Evolutionary conservation across 1,140 invertebrate species (phyloP), one percentile per base, ranked within the genome.

Genomic region (Stegodyphus dumicola): DNA sequence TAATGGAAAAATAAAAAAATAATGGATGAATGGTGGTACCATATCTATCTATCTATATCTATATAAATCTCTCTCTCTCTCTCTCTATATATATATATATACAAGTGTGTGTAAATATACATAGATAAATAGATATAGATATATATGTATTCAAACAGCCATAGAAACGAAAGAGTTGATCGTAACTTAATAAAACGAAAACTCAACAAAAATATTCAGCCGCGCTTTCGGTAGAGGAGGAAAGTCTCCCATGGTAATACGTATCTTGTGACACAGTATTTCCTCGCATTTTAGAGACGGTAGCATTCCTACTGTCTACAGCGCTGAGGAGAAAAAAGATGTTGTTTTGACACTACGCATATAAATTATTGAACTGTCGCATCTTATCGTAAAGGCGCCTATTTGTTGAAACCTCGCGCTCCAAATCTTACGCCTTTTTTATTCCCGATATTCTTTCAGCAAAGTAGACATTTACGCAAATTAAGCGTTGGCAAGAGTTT

Each of bases 381-480:
- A 76, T 76, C 53, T 51, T 60, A 60, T 15, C 73, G 52, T 66
- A 52, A n/a, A 75, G 64, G 54, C n/a, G 49, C 60, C 18, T 83
- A 75, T 83, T 75, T 66, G 80, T 83, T 54, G 80, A 83, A 66
- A 51, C 80, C 15, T 53, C 49, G 48, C 17, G 60, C 70, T 49
- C 6, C 15, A 73, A 48, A 54, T n/a, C 48, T 15, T 56, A n/a
- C 33, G 33, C 33, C 33, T 33, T 33, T 33, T 33, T 33, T 33
- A 33, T 6, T 75, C 13, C 52, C n/a, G 17, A 70, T 56, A 60
- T 77, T 65, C 51, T 77, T 69, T 85, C 48, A 64, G 56, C 6
- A 67, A 85, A 69, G 65, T 69, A 85, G 81, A 56, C 81, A 85
- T 85, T 85, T 85, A 85, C 51, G 60, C 81, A 85, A 85, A 85